Evolutionary conservation across 2,888 invertebrate species (phyloP).

Genomic region (Steromphala cineraria): DNA sequence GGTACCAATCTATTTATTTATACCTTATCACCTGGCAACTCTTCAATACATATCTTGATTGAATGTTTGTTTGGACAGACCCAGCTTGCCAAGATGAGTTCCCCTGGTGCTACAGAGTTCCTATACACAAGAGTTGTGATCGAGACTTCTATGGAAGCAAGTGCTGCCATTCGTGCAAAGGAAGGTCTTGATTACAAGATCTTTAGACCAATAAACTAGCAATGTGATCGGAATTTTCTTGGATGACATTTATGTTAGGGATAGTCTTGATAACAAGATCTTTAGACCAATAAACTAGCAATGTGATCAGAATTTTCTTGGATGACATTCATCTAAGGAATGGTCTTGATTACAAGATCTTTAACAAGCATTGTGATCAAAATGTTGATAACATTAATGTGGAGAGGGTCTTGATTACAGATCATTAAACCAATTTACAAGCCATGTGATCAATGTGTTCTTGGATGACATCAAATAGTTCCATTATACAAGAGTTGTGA

Average conservation of each 20-base stretch:
- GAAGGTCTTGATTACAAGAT: background rate
- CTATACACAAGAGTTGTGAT: slow-evolving; percentile 57
- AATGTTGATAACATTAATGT: slow-evolving; percentile 52
- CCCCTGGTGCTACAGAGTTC: slow-evolving; percentile 60
- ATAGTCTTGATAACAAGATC: background rate
- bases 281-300: background rate
- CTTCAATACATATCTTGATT: background rate
- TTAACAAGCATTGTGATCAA: background rate
- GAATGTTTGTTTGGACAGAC: slow-evolving; percentile 41
- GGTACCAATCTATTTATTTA: too few species aligned
- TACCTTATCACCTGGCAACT: too few species aligned
- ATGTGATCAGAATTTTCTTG: background rate
- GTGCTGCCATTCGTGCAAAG: slow-evolving; percentile 57
- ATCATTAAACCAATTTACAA: too few species aligned
- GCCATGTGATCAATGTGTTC: too few species aligned
- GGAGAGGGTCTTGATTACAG: background rate
- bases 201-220: background rate
- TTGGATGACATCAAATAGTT: slow-evolving; percentile 32
- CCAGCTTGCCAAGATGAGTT: slow-evolving; percentile 53
- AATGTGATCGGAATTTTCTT: background rate
- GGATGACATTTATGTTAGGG: slow-evolving; percentile 53
- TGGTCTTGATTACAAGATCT: background rate
- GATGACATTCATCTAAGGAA: slow-evolving; percentile 53
- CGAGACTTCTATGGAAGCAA: slow-evolving; percentile 60
- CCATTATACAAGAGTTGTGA: slow-evolving; percentile 58